A percentile compares a stretch with the other conserved stretches of the same genome.
These are phyloP conservation scores for Ectropis crepuscularia DNA, from an alignment of 2,888 invertebrate species.

Conservation along the genomic window DNA sequence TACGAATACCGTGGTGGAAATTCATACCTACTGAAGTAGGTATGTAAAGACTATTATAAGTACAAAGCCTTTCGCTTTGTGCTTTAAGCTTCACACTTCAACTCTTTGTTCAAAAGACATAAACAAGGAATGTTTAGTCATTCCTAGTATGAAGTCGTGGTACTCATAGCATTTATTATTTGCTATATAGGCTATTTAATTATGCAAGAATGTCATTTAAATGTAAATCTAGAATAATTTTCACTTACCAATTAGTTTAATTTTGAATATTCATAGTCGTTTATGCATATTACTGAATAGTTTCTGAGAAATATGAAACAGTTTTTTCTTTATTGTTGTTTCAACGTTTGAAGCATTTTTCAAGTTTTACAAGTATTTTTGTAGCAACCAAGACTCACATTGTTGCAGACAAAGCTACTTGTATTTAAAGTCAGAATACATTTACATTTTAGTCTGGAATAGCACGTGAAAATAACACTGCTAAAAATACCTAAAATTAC, in stretches of 20 bases:
- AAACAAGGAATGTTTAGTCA: conserved; percentile 5
- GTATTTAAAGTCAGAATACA: no score
- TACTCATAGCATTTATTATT: conserved; percentile 26
- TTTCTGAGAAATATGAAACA: no score
- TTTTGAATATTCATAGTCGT: no score
- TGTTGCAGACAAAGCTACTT: no score
- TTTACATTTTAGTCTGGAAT: no score
- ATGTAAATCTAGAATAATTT: conserved; percentile 13
- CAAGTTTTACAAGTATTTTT: no score
- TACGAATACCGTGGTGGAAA: conserved; percentile 7
- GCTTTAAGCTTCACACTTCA: conserved; percentile 26
- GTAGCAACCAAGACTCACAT: no score
- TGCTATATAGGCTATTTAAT: conserved; percentile 28
- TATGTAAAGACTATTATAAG: conserved; percentile 12
- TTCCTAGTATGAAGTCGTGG: conserved; percentile 15
- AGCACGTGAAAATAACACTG: no score
- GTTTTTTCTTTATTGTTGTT: no score
- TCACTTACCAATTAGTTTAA: conserved; percentile 1
- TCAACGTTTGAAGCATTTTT: no score
- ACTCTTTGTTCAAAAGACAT: conserved; percentile 27
- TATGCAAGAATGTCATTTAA: conserved; percentile 27
- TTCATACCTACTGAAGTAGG: conserved; percentile 11
- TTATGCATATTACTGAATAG: no score
- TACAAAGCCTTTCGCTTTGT: conserved; percentile 31
- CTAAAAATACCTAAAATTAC: no score